These are phyloP conservation scores for Ryuthela nishihirai DNA, from an alignment of 2,888 invertebrate genomes.

Conservation along the genomic window DNA sequence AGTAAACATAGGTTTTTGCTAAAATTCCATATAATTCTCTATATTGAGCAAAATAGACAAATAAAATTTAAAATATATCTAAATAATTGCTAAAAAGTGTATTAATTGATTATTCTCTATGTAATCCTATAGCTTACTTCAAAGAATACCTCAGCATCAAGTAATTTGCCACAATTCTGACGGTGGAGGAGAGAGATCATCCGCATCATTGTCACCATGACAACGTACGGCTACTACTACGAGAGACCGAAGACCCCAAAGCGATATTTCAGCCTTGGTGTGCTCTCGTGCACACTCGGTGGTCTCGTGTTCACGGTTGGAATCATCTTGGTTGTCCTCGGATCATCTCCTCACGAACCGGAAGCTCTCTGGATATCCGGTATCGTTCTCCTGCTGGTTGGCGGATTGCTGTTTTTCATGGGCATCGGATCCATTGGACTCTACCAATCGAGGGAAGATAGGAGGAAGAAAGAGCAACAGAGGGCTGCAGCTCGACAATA, in stretches of 20 bases:
- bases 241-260: slow-evolving; percentile 39
- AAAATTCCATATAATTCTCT: too few relatives aligned
- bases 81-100: too few relatives aligned
- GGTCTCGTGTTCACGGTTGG: slow-evolving; percentile 42
- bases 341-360: slow-evolving; percentile 41
- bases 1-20: too few relatives aligned
- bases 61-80: too few relatives aligned
- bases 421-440: slow-evolving; percentile 43
- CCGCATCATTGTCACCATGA: slow-evolving; percentile 17
- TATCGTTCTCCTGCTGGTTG: slow-evolving; percentile 39
- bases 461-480: slow-evolving; percentile 40
- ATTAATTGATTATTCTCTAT: too few relatives aligned
- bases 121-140: too few relatives aligned
- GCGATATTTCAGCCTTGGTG: slow-evolving; percentile 40
- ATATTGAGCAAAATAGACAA: too few relatives aligned
- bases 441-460: slow-evolving; percentile 41
- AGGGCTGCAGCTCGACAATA: slow-evolving; percentile 38
- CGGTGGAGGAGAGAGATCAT: too few relatives aligned
- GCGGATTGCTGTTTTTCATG: slow-evolving; percentile 42
- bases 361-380: slow-evolving; percentile 43
- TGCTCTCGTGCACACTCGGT: slow-evolving; percentile 39
- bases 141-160: too few relatives aligned
- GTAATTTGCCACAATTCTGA: too few relatives aligned
- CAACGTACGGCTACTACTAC: slow-evolving; percentile 28
- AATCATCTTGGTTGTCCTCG: slow-evolving; percentile 41